A percentile compares a stretch with the other conserved stretches of the same genome.
phyloP scores from a whole-genome alignment of 2,888 invertebrate genomes.

The Masnerella sp. region DNA sequence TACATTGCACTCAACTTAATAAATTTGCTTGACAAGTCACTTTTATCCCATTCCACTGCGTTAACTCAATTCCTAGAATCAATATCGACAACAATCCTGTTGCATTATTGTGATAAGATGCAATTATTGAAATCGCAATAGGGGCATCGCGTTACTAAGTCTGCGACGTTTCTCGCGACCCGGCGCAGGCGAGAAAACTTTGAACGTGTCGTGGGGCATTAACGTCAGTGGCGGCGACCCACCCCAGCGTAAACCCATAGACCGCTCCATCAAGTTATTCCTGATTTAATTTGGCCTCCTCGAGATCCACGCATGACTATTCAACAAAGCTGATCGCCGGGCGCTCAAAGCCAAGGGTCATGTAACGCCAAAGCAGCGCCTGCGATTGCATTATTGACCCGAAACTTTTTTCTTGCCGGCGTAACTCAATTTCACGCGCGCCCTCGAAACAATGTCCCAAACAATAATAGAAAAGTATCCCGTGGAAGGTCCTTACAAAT shows the following conservation, averaged over 20 bases:
- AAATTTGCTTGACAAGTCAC: too few species aligned
- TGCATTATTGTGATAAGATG: too few species aligned
- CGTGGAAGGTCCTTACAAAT: constrained; percentile 28
- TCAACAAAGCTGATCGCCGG: constrained; percentile 41
- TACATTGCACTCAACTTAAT: too few species aligned
- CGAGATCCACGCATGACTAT: constrained; percentile 46
- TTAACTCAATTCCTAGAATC: too few species aligned
- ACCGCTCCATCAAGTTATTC: constrained; percentile 39
- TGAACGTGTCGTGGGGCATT: constrained; percentile 29
- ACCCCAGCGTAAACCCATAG: constrained; percentile 28
- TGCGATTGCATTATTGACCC: constrained; percentile 51
- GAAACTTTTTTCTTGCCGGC: constrained; percentile 39
- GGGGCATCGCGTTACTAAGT: background rate
- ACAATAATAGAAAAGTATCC: constrained; percentile 43
- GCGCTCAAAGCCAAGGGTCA: constrained; percentile 53
- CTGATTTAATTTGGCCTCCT: constrained; percentile 50
- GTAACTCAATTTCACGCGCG: constrained; percentile 47
- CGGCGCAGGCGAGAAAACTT: too few species aligned
- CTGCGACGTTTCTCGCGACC: too few species aligned
- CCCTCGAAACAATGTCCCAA: constrained; percentile 40
- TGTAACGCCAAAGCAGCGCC: constrained; percentile 34
- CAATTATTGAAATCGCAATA: too few species aligned
- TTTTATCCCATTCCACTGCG: too few species aligned
- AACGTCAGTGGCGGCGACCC: constrained; percentile 28
- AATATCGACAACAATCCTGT: too few species aligned